Conservation (phyloP, 2,888 invertebrate genomes). For the Anoplius nigerrimus region DNA sequence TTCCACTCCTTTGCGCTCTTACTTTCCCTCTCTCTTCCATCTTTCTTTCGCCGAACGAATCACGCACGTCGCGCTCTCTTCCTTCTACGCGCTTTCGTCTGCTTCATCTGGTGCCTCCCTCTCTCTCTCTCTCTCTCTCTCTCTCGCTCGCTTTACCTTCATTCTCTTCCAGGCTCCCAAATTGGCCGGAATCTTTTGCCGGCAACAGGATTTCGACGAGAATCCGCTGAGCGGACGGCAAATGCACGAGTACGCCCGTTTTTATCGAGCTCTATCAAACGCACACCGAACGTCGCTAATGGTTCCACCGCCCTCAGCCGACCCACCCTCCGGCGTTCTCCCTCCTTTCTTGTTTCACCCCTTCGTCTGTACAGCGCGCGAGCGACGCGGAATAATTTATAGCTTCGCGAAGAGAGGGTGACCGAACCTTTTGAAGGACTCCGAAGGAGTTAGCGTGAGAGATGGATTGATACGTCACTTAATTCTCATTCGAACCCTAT, state of each 20-base stretch:
- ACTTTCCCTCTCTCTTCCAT: slow-evolving; percentile 22
- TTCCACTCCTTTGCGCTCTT: slow-evolving; percentile 58
- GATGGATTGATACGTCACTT: too few relatives aligned
- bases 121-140: neutral
- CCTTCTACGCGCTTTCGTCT: slow-evolving; percentile 8
- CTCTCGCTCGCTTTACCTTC: slow-evolving; percentile 2
- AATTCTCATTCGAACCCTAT: too few relatives aligned
- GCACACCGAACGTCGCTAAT: slow-evolving; percentile 10
- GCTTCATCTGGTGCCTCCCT: neutral
- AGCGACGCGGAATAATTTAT: slow-evolving; percentile 23
- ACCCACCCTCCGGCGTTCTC: neutral
- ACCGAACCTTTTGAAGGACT: neutral
- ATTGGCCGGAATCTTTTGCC: slow-evolving; percentile 54
- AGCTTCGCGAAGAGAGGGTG: slow-evolving; percentile 17
- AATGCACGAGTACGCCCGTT: neutral
- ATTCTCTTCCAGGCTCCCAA: slow-evolving; percentile 41
- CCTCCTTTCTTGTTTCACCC: neutral
- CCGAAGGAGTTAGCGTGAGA: neutral
- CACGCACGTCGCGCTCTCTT: slow-evolving; percentile 22
- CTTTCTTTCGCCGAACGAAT: slow-evolving; percentile 22
- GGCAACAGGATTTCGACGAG: slow-evolving; percentile 33
- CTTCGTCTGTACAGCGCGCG: neutral
- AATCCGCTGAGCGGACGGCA: slow-evolving; percentile 19
- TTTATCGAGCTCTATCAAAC: slow-evolving; percentile 7
- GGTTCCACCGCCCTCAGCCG: neutral